Conservation (phyloP, 2,113 vertebrate genomes). For the Psephotus haematonotus region DNA sequence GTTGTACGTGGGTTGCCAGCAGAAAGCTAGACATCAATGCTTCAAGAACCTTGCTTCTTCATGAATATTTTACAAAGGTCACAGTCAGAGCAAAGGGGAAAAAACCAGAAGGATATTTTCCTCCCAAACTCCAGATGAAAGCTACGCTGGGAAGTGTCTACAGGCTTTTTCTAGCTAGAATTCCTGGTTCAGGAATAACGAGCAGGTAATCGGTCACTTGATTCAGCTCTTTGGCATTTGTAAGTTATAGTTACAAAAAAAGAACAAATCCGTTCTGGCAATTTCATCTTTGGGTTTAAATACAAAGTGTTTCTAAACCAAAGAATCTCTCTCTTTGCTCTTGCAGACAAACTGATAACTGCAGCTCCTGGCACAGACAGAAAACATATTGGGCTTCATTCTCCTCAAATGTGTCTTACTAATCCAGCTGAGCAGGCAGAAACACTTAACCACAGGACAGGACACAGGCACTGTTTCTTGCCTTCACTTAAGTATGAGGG, state of each 20-base stretch:
- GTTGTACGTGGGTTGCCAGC: neutral
- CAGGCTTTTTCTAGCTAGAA: neutral
- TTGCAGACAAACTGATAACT: neutral
- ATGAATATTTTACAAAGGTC: neutral
- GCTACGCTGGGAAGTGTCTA: neutral
- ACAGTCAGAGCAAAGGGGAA: neutral
- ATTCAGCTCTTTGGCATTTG: neutral
- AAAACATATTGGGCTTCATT: neutral
- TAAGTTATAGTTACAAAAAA: neutral
- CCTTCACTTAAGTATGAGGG: neutral
- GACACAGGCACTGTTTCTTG: neutral
- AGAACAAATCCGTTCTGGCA: neutral
- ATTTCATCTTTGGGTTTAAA: neutral
- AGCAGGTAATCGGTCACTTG: accelerated
- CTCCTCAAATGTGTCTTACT: neutral
- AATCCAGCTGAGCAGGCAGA: neutral
- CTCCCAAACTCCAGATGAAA: neutral
- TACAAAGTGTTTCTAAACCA: neutral
- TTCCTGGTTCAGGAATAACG: neutral
- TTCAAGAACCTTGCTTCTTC: neutral
- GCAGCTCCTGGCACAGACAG: neutral
- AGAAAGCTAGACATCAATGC: neutral
- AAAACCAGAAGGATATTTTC: neutral
- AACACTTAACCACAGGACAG: neutral
- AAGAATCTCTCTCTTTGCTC: neutral